Conservation (phyloP, 2,797 vertebrate genomes). For the Lepus oiostolus region DNA sequence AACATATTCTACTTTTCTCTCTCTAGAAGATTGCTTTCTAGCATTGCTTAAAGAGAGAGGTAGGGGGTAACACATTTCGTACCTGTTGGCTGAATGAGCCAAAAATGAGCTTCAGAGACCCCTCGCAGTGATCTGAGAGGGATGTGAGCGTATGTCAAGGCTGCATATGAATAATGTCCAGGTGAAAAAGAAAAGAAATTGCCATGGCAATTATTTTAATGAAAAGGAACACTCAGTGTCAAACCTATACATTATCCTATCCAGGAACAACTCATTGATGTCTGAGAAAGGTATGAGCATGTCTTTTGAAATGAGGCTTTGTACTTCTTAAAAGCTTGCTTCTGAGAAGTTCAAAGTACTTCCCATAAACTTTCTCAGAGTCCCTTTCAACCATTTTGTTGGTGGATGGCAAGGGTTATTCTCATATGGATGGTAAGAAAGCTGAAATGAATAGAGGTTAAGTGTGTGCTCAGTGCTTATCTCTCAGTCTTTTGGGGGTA, state of each 20-base stretch:
- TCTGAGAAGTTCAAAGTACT: conserved; percentile 75
- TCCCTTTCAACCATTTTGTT: conserved; percentile 73
- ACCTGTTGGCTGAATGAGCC: background rate
- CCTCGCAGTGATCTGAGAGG: conserved; percentile 49
- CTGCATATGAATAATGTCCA: background rate
- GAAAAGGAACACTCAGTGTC: conserved; percentile 52
- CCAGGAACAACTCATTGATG: conserved; percentile 50
- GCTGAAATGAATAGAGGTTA: conserved; percentile 21
- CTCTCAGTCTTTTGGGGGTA: background rate
- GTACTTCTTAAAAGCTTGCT: conserved; percentile 71
- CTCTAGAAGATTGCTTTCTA: conserved; percentile 54
- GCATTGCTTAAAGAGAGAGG: background rate
- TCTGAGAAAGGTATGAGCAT: conserved; percentile 24
- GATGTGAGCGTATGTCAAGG: background rate
- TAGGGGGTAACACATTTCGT: background rate
- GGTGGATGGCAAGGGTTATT: conserved; percentile 27
- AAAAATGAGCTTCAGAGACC: conserved; percentile 52
- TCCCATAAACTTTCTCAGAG: conserved; percentile 29
- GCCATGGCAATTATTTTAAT: conserved; percentile 74
- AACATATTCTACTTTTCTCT: background rate
- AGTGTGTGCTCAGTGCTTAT: conserved; percentile 4
- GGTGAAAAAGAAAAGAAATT: conserved; percentile 44
- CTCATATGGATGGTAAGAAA: conserved; percentile 39
- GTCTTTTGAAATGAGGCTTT: conserved; percentile 73
- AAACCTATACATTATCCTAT: conserved; percentile 24